phyloP scores from a whole-genome alignment of 2,888 invertebrate species.

The Mimumesa dahlbomi region DNA sequence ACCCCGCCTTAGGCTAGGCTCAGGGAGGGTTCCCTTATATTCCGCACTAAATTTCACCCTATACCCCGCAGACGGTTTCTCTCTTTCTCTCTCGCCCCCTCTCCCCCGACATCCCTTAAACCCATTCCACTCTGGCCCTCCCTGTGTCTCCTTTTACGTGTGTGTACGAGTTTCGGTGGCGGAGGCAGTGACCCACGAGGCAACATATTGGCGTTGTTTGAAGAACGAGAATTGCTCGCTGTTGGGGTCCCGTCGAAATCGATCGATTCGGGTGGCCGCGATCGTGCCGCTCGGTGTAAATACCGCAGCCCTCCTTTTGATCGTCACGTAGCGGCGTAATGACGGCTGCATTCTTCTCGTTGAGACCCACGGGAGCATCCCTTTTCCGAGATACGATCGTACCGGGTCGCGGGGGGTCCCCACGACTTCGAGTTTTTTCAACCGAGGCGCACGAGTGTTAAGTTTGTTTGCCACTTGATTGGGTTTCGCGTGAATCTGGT shows the following conservation, averaged over 20 bases:
- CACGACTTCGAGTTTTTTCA: too few relatives aligned
- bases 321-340: slow-evolving; percentile 62
- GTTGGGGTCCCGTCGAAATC: slow-evolving; percentile 59
- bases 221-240: slow-evolving; percentile 69
- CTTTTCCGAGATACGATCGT: slow-evolving; percentile 25
- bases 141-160: slow-evolving; percentile 43
- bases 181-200: slow-evolving; percentile 77
- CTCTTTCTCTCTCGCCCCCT: slow-evolving; percentile 26
- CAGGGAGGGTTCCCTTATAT: slow-evolving; percentile 71
- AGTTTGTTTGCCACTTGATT: too few relatives aligned
- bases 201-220: slow-evolving; percentile 79
- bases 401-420: slow-evolving; percentile 31
- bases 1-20: slow-evolving; percentile 78
- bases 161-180: slow-evolving; percentile 67
- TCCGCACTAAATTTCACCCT: slow-evolving; percentile 74
- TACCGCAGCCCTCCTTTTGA: slow-evolving; percentile 54
- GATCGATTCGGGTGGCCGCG: slow-evolving; percentile 58
- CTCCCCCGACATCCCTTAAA: slow-evolving; percentile 16
- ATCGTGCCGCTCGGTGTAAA: slow-evolving; percentile 56
- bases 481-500: too few relatives aligned
- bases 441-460: too few relatives aligned
- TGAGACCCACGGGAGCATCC: slow-evolving; percentile 15
- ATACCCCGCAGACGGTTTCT: slow-evolving; percentile 50
- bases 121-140: slow-evolving; percentile 38
- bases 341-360: slow-evolving; percentile 50